Evolutionary conservation across 2,113 vertebrate species (phyloP), one percentile per base, ranked within the genome.

Genomic region (Panthera leo): DNA sequence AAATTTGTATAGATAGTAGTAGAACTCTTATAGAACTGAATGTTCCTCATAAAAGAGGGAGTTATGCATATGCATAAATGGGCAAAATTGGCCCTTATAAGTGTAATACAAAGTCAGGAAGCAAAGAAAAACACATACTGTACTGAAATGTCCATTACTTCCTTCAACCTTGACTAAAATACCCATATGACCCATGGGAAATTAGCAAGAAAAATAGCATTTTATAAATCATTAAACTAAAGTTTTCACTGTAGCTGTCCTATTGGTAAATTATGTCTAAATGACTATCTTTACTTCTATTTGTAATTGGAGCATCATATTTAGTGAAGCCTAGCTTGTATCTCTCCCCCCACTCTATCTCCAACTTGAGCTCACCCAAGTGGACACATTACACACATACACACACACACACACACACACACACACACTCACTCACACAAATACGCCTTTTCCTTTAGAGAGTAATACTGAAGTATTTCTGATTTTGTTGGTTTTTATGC

Each of bases 151-250:
- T 86, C 93, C 42, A 87, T 97, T 97, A 92, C 90, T 96, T 95
- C 29, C 58, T 97, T 97, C 95, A 96, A 55, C 75, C 87, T 98
- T 94, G 92, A 91, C 94, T 96, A 97, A 98, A 98, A 97, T 97
- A 94, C 79, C 91, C 76, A 71, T 89, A 91, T 53, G 51, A 65
- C 97, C 87, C 83, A 82, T 45, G 90, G 88, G 92, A 96, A 96
- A 97, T 98, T 98, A 98, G 96, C 98, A 98, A 96, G 80, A 91
- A 98, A 98, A 97, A 98, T 98, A 98, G 94, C 61, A 80, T 98
- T 98, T 98, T 98, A 98, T 93, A 45, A 97, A 98, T 95, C 96
- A 68, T 98, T 98, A 97, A 97, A 97, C 71, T n/a, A 76, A 70
- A 93, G 84, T 53, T 86, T 95, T 29, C 23, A 19, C 94, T 96